Conservation (phyloP, 2,888 invertebrate species). For the Tachina grossa region DNA sequence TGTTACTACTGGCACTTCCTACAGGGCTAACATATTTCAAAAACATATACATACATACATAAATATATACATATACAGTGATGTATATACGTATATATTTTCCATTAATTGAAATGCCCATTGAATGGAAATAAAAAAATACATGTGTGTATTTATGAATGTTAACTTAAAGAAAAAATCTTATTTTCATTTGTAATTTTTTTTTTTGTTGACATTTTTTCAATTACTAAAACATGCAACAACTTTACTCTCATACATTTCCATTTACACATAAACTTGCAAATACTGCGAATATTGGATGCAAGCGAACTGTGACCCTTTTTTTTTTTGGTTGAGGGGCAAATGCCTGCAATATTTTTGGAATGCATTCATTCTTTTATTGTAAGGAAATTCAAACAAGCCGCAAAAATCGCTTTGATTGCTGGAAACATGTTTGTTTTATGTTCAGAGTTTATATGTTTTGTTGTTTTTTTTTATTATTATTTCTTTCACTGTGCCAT, state of each 20-base stretch:
- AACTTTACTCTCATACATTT: neutral
- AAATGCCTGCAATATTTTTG: conserved; percentile 5
- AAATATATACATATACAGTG: neutral
- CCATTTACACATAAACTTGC: neutral
- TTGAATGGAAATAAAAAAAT: conserved; percentile 31
- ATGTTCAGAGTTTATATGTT: conserved; percentile 34
- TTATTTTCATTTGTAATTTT: conserved; percentile 32
- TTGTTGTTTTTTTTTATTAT: conserved; percentile 11
- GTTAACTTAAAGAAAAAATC: neutral
- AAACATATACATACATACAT: conserved; percentile 3
- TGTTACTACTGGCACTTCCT: no score
- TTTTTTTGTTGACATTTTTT: conserved; percentile 30
- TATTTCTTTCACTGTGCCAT: neutral
- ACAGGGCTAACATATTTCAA: neutral
- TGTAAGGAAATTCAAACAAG: conserved; percentile 68
- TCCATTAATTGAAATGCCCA: conserved; percentile 62
- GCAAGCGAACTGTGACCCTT: conserved; percentile 38
- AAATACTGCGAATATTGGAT: neutral
- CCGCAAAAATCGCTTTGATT: conserved; percentile 73
- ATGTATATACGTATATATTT: neutral
- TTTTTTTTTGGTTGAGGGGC: neutral
- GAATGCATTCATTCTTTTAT: conserved; percentile 44
- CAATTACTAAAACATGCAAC: conserved; percentile 43
- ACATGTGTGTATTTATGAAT: neutral
- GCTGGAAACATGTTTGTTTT: conserved; percentile 67